Evolutionary conservation across 2,888 invertebrate species (phyloP), one percentile per base, ranked within the genome.

Genomic region (Bombyx huttoni): DNA sequence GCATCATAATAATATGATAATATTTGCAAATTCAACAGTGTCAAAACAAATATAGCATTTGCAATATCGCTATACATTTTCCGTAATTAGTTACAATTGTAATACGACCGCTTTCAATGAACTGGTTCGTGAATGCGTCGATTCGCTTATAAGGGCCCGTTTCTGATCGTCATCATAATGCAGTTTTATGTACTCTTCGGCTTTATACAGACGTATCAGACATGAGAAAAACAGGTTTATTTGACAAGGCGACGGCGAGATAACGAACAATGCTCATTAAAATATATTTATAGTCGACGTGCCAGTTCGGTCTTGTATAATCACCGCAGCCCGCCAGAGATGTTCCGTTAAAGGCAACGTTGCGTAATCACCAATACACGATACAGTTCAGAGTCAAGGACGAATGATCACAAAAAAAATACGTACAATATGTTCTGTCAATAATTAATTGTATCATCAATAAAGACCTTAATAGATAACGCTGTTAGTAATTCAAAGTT

Each of bases 371-470:
- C 47, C 34, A 50, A 52, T 46, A 34, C 48, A 47, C 45, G 34
- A 49, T 50, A 57, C 55, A 52, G 56, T 56, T 53, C 57, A 55
- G 53, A 56, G 58, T 57, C 56, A 58, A 59, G 54, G 56, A 55
- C 55, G 50, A 51, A 7, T 10, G 46, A 51, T 53, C 56, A 50
- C 53, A 40, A 35, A 33, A 50, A 52, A 52, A 49, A 49, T 48
- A 35, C n/a, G n/a, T n/a, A n/a, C n/a, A n/a, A 33, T 50, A 50
- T 50, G 6, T 52, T 50, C 50, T 52, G 52, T 52, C 49, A 52
- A 13, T 49, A 49, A 52, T 47, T 49, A 24, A 0, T 24, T 24
- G 24, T 24, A 24, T 24, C 24, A 24, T 24, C 24, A 24, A 24
- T 24, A 24, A 24, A 24, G 24, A 5, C 24, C 0, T 5, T 5